Evolutionary conservation across 1,140 invertebrate genomes (phyloP).

Genomic region (Eriocheir sinensis): DNA sequence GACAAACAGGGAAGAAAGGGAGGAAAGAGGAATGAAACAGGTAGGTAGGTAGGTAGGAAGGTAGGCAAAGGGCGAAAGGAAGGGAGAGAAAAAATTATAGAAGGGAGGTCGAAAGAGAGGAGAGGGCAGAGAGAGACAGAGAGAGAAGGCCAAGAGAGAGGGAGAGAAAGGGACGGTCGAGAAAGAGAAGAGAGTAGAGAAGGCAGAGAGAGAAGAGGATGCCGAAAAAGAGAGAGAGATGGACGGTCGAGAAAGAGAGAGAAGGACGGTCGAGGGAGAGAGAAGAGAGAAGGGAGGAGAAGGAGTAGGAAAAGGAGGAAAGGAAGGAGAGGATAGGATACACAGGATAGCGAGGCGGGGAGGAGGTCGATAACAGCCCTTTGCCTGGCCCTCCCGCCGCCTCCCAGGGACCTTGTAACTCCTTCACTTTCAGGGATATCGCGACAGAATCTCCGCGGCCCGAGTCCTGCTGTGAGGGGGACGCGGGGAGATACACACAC

Average conservation of each 20-base stretch:
- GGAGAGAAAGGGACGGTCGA: neutral
- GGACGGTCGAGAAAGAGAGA: neutral
- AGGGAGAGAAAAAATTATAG: too few species aligned
- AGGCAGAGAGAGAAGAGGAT: slow-evolving; percentile 7
- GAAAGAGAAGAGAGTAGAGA: neutral
- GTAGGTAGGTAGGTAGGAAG: too few species aligned
- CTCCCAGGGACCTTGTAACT: neutral
- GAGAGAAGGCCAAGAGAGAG: neutral
- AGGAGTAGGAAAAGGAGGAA: neutral
- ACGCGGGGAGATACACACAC: slow-evolving; percentile 8
- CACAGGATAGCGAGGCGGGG: neutral
- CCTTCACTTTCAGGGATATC: slow-evolving; percentile 10
- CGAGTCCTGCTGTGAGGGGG: neutral
- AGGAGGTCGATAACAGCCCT: slow-evolving; percentile 11
- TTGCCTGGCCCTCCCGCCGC: slow-evolving; percentile 6
- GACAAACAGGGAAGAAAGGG: neutral
- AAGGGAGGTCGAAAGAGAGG: too few species aligned
- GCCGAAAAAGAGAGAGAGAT: slow-evolving; percentile 10
- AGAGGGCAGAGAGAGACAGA: too few species aligned
- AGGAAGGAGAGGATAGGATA: too few species aligned
- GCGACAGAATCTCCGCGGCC: neutral
- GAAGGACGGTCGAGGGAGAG: neutral
- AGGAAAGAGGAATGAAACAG: too few species aligned
- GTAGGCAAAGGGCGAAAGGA: too few species aligned
- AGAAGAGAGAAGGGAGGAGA: neutral